Percentiles rank a stretch among this genome's conserved stretches.
Evolutionary conservation across 2,113 vertebrate species (phyloP).

Genomic region (Melanerpes formicivorus): DNA sequence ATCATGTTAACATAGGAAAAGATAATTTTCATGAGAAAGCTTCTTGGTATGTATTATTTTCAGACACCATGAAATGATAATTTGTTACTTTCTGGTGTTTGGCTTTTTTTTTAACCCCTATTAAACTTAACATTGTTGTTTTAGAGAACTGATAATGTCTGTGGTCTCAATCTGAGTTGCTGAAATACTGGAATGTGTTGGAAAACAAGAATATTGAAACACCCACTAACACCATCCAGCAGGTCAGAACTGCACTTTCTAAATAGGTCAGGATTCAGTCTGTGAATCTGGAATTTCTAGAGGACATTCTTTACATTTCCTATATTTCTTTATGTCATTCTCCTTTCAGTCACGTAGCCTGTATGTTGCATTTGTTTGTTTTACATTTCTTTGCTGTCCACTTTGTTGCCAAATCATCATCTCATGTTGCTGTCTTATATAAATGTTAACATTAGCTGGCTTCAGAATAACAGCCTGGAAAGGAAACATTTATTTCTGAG

Average conservation of each 20-base stretch:
- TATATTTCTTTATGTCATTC: not conserved
- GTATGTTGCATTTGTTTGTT: not conserved
- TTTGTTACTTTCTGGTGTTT: not conserved
- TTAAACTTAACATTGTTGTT: not conserved
- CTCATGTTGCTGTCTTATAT: not conserved
- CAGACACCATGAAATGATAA: not conserved
- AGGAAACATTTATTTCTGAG: conserved; percentile 52
- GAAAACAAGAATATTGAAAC: not conserved
- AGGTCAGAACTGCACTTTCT: not conserved
- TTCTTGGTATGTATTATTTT: not conserved
- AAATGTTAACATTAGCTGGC: conserved; percentile 51
- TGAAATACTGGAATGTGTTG: not conserved
- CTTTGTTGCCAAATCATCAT: conserved; percentile 39
- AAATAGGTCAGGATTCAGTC: not conserved
- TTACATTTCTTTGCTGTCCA: conserved; percentile 34
- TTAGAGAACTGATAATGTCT: not conserved
- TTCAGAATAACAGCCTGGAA: conserved; percentile 24
- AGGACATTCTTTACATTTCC: not conserved
- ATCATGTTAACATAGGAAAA: not conserved
- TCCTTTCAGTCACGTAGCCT: not conserved
- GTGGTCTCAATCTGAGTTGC: not conserved
- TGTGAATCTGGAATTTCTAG: not conserved
- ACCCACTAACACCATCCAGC: not conserved
- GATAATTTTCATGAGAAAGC: not conserved
- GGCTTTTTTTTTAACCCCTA: not conserved